Evolutionary conservation across 1,140 invertebrate genomes (phyloP), one percentile per base, ranked within the genome.

Genomic region (Stenopsyche tienmushanensis): DNA sequence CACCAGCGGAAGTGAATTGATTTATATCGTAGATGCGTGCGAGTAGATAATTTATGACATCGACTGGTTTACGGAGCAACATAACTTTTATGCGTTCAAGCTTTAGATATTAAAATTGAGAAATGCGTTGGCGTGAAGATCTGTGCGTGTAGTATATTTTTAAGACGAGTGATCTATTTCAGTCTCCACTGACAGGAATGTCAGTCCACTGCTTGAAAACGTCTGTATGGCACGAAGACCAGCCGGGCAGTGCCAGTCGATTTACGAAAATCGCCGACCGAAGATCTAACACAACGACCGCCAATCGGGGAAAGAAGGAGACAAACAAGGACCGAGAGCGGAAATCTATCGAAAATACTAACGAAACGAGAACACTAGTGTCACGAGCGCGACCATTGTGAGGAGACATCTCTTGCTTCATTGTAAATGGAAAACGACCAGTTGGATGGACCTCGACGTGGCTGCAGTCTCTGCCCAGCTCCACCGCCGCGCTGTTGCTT

Each of bases 131-230:
- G n/a, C n/a, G n/a, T n/a, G n/a, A n/a, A n/a, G n/a, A n/a, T n/a
- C n/a, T n/a, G n/a, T 47, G 44, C 18, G 24, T 23, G 26, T 17
- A 17, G 45, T n/a, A 15, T 66, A 66, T 66, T 62, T 62, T 62
- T 25, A 62, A 55, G 65, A 55, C 54, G 58, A 45, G 53, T 45
- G 58, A 66, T 65, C 63, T 69, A 69, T 69, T 69, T 65, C 34
- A 24, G 52, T 65, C 15, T 18, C 54, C 50, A 29, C 52, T 63
- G 59, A 59, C 52, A 47, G 54, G 66, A 67, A 67, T 65, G 64
- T 62, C 59, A n/a, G n/a, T n/a, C n/a, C n/a, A n/a, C n/a, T n/a
- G n/a, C n/a, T n/a, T 42, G 54, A 21, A 15, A 24, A 15, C 54
- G 13, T 13, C 29, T 21, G 25, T 34, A 7, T 15, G 24, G 7